These are phyloP conservation scores for Atta cephalotes DNA, from an alignment of 1,140 invertebrate species.

Conservation along the genomic window DNA sequence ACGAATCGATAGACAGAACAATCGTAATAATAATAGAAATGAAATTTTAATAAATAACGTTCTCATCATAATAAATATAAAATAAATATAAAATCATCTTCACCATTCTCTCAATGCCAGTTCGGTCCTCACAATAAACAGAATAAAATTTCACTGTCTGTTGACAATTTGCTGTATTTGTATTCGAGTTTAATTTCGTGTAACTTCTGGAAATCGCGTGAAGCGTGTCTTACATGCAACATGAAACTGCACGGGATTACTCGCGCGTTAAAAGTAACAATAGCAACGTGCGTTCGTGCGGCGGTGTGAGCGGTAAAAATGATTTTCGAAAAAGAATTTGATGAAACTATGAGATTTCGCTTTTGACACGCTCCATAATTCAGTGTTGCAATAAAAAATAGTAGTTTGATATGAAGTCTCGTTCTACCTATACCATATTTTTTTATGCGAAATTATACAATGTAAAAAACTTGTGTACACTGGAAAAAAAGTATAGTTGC, in stretches of 20 bases:
- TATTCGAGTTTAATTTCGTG: background rate
- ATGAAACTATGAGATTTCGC: constrained; percentile 23
- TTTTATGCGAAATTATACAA: constrained; percentile 10
- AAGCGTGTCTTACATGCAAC: background rate
- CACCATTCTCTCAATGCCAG: background rate
- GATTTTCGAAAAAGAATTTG: constrained; percentile 30
- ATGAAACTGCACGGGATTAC: background rate
- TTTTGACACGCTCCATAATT: background rate
- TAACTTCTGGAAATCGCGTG: constrained; percentile 8
- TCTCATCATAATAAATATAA: constrained; percentile 1
- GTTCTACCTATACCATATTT: background rate
- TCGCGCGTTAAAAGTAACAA: constrained; percentile 10
- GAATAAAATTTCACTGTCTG: constrained; percentile 12
- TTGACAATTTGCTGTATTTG: background rate
- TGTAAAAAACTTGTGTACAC: background rate
- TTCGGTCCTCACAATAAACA: background rate
- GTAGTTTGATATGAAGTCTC: background rate
- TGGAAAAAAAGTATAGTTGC: too few relatives aligned
- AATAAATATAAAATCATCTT: constrained; percentile 10
- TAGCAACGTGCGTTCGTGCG: background rate
- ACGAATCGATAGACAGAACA: background rate
- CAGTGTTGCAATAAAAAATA: constrained; percentile 5
- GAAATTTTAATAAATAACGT: constrained; percentile 2
- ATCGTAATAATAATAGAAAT: constrained; percentile 19
- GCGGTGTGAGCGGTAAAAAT: background rate